Evolutionary conservation across 2,888 invertebrate species (phyloP), one percentile per base, ranked within the genome.

Genomic region (Pristionchus fissidentatus): DNA sequence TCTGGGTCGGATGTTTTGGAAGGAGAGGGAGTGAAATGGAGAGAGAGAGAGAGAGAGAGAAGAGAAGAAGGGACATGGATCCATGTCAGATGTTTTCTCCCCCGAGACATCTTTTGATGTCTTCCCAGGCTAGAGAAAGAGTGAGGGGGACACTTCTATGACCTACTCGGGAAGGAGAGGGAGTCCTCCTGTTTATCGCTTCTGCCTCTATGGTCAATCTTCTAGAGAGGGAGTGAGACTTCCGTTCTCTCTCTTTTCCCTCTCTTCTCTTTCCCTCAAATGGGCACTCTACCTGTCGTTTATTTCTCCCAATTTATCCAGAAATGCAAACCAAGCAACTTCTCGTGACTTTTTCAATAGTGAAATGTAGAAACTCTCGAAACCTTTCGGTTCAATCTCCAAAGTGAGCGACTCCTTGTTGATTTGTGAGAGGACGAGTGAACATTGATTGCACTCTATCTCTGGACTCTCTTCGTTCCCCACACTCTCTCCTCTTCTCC

Each of bases 371-470:
- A 43, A 41, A 35, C 41, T n/a, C n/a, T 70, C 41, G 29, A 60
- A 60, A 4, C 60, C n/a, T 1, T 13, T 15, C 32, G 32, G 19
- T 35, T 62, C 62, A 15, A 32, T 1, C 3, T 62, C 19, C 7
- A 35, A 35, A 32, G 62, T 32, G 62, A 35, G 26, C 38, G 41
- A 41, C 26, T 7, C 43, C 43, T 70, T 43, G 70, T 70, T 70
- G 70, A 70, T 70, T 70, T 70, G 70, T 70, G 70, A 1, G 26
- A 43, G 8, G n/a, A 32, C 29, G n/a, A n/a, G 38, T 26, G 75
- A 77, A 77, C 75, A 77, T 77, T 26, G 49, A 77, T 77, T 49
- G 32, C n/a, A 49, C 75, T 49, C 35, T 49, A 7, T 49, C 75
- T 22, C 29, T 77, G 10, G 46, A 15, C 52, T 13, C n/a, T 38